Base-by-base conservation (phyloP, 1,140 invertebrate species). In the Drosophila albomicans region DNA sequence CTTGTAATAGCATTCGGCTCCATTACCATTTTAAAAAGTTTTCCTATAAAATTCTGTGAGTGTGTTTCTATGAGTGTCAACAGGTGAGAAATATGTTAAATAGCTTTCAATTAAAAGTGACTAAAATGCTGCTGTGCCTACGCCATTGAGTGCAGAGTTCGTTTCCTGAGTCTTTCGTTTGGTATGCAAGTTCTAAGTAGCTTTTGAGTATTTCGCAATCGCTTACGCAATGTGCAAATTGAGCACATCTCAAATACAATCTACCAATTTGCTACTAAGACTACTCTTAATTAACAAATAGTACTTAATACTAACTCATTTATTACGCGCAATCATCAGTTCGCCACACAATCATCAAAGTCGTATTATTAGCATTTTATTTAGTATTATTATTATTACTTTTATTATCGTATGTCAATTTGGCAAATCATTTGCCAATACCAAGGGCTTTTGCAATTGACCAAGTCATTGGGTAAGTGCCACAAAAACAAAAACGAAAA, bases 101-200 rank as follows among this genome's bases (percentile, higher is more conserved):
- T 41, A n/a, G 38, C 52, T 65, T 8, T 45, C 30, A 43, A 20
- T 15, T 77, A 20, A 28, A 49, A n/a, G 13, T 25, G 20, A 25
- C 20, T 25, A 25, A 32, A 8, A 5, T 32, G 30, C 30, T 32
- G 41, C 30, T n/a, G 32, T 61, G 46, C 63, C 52, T 46, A 52
- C 54, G 57, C 63, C 59, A 81, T 59, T 45, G 56, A 64, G 73
- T 78, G 41, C 59, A 89, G 69, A 89, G 85, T 88, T 88, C 78
- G 81, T 75, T 48, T 75, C 28, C 64, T 65, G 15, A 84, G 84
- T 87, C 84, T 88, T 88, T 88, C 63, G 84, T 75, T 70, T 65
- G 45, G 76, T 67, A 76, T 76, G 69, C 63, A 66, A 46, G 49
- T 5, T 35, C 48, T 46, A 62, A 62, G 59, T 65, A 78, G 52